phyloP scores from a whole-genome alignment of 1,140 invertebrate species.

The Batillaria attramentaria region DNA sequence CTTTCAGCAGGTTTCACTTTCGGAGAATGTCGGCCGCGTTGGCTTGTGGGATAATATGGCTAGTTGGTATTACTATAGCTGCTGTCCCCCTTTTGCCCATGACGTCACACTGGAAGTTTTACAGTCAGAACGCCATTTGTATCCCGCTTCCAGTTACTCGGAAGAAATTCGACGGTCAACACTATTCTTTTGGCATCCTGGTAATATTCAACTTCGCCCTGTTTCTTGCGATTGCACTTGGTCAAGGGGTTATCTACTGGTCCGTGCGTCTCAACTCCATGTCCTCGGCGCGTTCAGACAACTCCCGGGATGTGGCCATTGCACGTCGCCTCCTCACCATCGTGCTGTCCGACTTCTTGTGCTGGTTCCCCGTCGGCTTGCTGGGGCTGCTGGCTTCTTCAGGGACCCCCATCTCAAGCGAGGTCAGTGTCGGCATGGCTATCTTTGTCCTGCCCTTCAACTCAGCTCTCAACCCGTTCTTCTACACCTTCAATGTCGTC shows the following conservation, averaged over 20 bases:
- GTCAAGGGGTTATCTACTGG: conserved; percentile 43
- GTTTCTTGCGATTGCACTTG: conserved; percentile 32
- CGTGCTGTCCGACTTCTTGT: conserved; percentile 47
- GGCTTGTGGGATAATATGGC: not conserved
- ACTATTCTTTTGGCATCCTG: conserved; percentile 31
- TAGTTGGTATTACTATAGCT: not conserved
- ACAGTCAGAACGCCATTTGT: conserved; percentile 15
- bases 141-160: conserved; percentile 7
- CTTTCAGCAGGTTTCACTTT: conserved; percentile 40
- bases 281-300: not conserved
- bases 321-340: conserved; percentile 44
- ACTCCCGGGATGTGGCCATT: conserved; percentile 47
- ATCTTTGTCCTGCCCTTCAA: conserved; percentile 48
- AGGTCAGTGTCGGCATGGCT: conserved; percentile 42
- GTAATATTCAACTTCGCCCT: conserved; percentile 33
- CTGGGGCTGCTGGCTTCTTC: conserved; percentile 44
- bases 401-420: conserved; percentile 32
- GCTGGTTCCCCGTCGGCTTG: conserved; percentile 52
- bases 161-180: not conserved
- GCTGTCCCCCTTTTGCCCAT: conserved; percentile 8
- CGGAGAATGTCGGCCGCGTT: not conserved
- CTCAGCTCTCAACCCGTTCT: conserved; percentile 47
- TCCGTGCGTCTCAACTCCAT: not conserved
- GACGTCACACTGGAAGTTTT: conserved; percentile 19
- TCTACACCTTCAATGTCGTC: conserved; percentile 37